Percentiles rank a stretch among this genome's conserved stretches.
Evolutionary conservation across 2,888 invertebrate genomes (phyloP).

Genomic region (Arenicola marina): DNA sequence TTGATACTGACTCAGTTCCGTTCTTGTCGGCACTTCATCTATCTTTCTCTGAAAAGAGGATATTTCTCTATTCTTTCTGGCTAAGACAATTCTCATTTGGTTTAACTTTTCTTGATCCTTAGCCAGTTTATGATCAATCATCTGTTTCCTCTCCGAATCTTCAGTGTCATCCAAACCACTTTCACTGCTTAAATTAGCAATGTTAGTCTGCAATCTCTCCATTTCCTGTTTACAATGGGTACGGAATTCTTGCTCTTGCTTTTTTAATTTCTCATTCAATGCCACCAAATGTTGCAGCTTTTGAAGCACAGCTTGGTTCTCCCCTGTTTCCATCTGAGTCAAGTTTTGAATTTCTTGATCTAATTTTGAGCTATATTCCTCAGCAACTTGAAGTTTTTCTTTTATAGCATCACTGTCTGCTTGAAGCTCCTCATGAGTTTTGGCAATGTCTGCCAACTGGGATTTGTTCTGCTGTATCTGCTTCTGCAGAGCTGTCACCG

Average conservation of each 20-base stretch:
- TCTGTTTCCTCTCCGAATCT: background rate
- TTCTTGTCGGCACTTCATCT: constrained; percentile 90
- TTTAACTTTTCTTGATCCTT: background rate
- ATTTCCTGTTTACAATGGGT: constrained; percentile 70
- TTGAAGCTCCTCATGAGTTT: background rate
- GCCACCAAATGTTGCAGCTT: constrained; percentile 66
- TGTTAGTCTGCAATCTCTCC: background rate
- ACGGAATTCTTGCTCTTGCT: constrained; percentile 69
- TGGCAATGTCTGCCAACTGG: constrained; percentile 1
- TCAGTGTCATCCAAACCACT: background rate
- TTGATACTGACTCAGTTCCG: constrained; percentile 94
- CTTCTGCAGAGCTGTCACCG: constrained; percentile 4
- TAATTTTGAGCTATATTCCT: background rate
- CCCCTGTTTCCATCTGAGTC: constrained; percentile 8
- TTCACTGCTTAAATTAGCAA: background rate
- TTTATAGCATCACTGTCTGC: background rate
- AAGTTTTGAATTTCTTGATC: constrained; percentile 11
- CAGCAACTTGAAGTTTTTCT: background rate
- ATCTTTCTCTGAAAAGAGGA: constrained; percentile 81
- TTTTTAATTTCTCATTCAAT: constrained; percentile 74
- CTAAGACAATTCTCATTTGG: constrained; percentile 52
- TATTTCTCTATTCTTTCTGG: constrained; percentile 67
- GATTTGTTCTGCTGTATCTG: constrained; percentile 11
- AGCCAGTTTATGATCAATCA: background rate
- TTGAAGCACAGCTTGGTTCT: constrained; percentile 40